A percentile compares a stretch with the other conserved stretches of the same genome.
Conservation (phyloP, 1,140 invertebrate species). For the Tigriopus japonicus region DNA sequence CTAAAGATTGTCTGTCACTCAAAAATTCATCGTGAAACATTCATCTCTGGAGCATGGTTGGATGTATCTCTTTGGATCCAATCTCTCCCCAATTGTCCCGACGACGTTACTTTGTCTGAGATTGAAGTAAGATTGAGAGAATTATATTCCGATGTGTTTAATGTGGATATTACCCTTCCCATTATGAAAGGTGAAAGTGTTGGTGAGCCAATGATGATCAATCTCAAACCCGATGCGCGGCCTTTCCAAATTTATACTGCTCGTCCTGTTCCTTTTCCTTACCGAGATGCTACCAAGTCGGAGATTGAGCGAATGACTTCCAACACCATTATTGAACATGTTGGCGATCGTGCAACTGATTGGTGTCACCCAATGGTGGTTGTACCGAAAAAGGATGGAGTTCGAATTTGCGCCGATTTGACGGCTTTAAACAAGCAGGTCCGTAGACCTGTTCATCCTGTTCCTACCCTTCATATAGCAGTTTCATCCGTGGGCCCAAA, state of each 20-base stretch:
- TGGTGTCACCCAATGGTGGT: neutral
- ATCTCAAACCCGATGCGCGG: no score
- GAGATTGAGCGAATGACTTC: neutral
- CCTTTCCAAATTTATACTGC: neutral
- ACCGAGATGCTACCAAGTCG: neutral
- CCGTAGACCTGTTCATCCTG: constrained; percentile 19
- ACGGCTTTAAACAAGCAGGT: constrained; percentile 21
- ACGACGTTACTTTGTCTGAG: no score
- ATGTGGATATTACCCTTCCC: no score
- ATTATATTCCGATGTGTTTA: no score
- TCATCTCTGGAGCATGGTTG: no score
- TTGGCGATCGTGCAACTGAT: neutral
- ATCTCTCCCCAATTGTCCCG: no score
- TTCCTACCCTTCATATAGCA: constrained; percentile 19
- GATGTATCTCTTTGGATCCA: no score
- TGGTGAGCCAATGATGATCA: no score
- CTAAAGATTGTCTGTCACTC: no score
- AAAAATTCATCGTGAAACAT: no score
- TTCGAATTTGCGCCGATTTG: constrained; percentile 27
- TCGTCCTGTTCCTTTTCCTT: neutral
- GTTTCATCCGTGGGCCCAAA: constrained; percentile 3
- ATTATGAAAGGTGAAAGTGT: no score
- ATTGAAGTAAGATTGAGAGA: no score
- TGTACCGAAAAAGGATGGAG: constrained; percentile 24
- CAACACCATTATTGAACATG: neutral